These are phyloP conservation scores for Macquaria australasica DNA, from an alignment of 2,113 vertebrate genomes.

Conservation along the genomic window DNA sequence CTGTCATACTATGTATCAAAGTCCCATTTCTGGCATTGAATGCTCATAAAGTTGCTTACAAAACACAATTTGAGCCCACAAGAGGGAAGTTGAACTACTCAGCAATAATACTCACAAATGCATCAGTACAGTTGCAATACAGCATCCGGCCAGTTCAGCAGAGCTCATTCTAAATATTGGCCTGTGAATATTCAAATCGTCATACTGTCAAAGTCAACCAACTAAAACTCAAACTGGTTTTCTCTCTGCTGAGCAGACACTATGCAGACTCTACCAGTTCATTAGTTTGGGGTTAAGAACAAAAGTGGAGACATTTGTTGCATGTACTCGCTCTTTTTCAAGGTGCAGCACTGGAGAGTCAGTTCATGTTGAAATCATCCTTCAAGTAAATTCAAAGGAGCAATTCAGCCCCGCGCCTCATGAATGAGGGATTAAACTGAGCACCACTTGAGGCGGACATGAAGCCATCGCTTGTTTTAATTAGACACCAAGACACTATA, in stretches of 20 bases:
- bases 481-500: not conserved
- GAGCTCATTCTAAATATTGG: not conserved
- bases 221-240: not conserved
- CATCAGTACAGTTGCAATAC: constrained; percentile 5
- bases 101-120: not conserved
- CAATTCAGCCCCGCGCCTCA: not conserved
- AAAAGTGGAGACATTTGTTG: constrained; percentile 6
- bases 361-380: not conserved
- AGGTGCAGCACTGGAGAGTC: not conserved
- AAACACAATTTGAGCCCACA: not conserved
- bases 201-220: not conserved
- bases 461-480: constrained; percentile 1
- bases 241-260: constrained; percentile 5
- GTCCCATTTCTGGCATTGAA: not conserved
- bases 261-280: not conserved
- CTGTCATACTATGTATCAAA: not conserved
- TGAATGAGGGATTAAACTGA: constrained; percentile 12
- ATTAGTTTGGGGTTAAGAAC: not conserved
- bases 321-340: not conserved
- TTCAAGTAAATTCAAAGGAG: constrained; percentile 11
- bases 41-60: constrained; percentile 2
- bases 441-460: constrained; percentile 5
- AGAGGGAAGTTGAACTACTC: constrained; percentile 30
- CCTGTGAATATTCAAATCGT: not conserved
- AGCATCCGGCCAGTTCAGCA: not conserved